Conservation (phyloP, 2,888 invertebrate species). For the Lottia gigantea region DNA sequence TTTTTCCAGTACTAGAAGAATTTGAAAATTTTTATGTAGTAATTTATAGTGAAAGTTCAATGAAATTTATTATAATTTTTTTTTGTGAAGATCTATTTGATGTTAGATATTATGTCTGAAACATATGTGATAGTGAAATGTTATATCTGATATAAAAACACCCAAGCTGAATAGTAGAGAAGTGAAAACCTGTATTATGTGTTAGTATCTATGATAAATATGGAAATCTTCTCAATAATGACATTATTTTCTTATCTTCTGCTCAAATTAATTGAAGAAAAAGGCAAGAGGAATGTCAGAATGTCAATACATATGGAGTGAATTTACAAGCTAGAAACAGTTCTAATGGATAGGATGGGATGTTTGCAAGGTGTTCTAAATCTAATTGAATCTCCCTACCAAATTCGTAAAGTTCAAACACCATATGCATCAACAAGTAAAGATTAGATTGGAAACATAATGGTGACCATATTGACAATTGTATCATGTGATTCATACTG, state of each 20-base stretch:
- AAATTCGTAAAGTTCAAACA: conserved; percentile 5
- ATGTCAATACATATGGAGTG: conserved; percentile 10
- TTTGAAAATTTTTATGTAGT: too few species aligned
- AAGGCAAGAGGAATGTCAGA: conserved; percentile 7
- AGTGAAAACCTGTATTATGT: too few species aligned
- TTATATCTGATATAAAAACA: background rate
- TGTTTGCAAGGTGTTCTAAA: conserved; percentile 3
- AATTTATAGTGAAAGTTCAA: too few species aligned
- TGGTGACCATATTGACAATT: conserved; percentile 5
- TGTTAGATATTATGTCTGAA: background rate
- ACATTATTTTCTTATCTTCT: conserved; percentile 5
- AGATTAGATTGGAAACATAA: background rate
- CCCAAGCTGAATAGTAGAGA: background rate
- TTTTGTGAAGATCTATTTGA: background rate
- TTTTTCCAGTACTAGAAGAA: too few species aligned
- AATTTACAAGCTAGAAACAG: conserved; percentile 1
- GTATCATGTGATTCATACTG: background rate
- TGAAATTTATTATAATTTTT: too few species aligned
- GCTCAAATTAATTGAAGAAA: conserved; percentile 6
- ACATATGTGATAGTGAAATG: background rate
- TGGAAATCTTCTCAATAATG: background rate
- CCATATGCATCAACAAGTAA: conserved; percentile 7
- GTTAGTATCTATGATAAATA: background rate
- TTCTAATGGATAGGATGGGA: background rate
- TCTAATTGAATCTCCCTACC: conserved; percentile 7